These are phyloP conservation scores for Hemitrygon akajei DNA, from an alignment of 2,797 vertebrate genomes.

Conservation along the genomic window DNA sequence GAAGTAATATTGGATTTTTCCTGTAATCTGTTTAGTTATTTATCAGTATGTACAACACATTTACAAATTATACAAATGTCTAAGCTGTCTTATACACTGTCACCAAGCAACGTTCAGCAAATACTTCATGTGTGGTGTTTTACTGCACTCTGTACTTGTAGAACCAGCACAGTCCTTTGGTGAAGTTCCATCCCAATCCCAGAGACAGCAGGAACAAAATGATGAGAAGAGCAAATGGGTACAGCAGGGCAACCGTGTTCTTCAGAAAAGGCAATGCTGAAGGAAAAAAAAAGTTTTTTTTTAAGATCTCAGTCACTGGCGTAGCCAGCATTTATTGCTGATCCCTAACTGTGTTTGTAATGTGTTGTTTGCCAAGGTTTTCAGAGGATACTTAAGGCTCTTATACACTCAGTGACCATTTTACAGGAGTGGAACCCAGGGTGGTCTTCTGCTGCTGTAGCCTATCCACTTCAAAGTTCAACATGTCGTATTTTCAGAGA, in stretches of 20 bases:
- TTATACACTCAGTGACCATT: too few species aligned
- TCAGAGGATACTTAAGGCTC: too few species aligned
- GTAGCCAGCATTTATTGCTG: too few species aligned
- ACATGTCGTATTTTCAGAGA: too few species aligned
- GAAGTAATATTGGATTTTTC: neutral
- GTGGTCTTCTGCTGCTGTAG: too few species aligned
- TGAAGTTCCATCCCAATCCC: constrained; percentile 92
- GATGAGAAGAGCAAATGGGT: constrained; percentile 79
- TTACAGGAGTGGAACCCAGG: too few species aligned
- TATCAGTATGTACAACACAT: constrained; percentile 61
- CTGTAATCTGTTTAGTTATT: neutral
- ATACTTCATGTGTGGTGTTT: constrained; percentile 37
- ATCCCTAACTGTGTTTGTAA: too few species aligned
- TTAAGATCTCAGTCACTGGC: too few species aligned
- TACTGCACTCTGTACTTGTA: constrained; percentile 87
- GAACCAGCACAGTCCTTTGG: constrained; percentile 79
- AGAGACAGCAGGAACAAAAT: constrained; percentile 82
- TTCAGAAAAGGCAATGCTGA: constrained; percentile 85
- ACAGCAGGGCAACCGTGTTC: constrained; percentile 86
- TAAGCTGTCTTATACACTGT: constrained; percentile 38
- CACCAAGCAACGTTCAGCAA: constrained; percentile 11
- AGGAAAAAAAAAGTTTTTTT: constrained; percentile 42
- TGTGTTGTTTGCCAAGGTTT: too few species aligned
- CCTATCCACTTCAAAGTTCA: too few species aligned
- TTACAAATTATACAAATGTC: constrained; percentile 61